Percentiles rank a stretch among this genome's conserved stretches.
Evolutionary conservation across 1,140 invertebrate genomes (phyloP).

Genomic region (Sarcophaga peregrina): DNA sequence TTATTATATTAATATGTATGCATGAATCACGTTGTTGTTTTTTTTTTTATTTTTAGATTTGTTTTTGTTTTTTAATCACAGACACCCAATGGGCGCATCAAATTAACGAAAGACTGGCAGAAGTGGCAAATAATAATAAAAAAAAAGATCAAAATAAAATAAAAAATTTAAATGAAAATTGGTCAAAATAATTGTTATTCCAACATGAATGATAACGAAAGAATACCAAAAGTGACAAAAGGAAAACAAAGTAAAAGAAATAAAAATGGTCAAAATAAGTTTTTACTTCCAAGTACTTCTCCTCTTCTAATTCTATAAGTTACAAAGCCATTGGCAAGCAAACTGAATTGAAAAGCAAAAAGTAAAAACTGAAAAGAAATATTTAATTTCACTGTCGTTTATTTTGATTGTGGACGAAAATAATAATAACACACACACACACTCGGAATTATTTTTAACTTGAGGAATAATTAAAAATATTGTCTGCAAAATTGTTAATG

Average conservation of each 20-base stretch:
- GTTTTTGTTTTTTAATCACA: background rate
- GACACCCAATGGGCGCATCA: background rate
- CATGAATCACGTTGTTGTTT: background rate
- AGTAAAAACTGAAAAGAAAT: background rate
- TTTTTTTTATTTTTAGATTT: background rate
- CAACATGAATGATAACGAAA: background rate
- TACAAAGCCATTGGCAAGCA: background rate
- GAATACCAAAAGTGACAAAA: background rate
- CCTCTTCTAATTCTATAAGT: too few relatives aligned
- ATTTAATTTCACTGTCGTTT: constrained; percentile 18
- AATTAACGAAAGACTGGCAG: background rate
- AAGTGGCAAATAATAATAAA: background rate
- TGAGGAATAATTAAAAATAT: too few relatives aligned
- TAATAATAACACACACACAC: too few relatives aligned
- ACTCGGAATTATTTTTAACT: too few relatives aligned
- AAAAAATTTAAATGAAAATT: background rate
- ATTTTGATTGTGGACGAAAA: background rate
- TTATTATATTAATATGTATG: background rate
- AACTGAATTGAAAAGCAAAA: background rate
- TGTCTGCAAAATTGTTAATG: too few relatives aligned
- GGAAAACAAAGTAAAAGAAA: background rate
- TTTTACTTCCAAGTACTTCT: too few relatives aligned
- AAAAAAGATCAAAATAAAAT: background rate
- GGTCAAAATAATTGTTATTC: constrained; percentile 14
- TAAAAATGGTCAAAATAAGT: background rate